phyloP scores from a whole-genome alignment of 2,113 vertebrate genomes.

The Hylia prasina region DNA sequence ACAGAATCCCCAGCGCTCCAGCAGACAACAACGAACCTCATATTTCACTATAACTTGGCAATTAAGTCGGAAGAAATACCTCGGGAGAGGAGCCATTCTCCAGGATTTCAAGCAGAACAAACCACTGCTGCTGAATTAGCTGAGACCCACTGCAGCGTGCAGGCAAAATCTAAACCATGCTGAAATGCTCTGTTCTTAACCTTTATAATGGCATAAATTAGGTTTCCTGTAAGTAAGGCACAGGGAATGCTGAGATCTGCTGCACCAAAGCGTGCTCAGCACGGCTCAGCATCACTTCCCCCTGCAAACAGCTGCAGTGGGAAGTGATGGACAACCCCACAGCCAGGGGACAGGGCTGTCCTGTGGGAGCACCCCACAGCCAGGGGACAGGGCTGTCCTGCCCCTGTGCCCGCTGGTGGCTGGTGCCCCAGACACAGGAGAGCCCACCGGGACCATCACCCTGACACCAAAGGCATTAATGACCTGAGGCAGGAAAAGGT shows the following conservation, averaged over 20 bases:
- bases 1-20: neutral
- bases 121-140: conserved; percentile 2
- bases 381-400: neutral
- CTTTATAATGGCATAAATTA: neutral
- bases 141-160: neutral
- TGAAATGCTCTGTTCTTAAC: neutral
- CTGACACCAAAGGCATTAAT: neutral
- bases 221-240: neutral
- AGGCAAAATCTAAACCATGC: neutral
- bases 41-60: conserved; percentile 62
- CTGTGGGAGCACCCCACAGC: neutral
- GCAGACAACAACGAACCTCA: conserved; percentile 51
- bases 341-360: neutral
- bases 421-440: accelerated
- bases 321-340: too few relatives aligned
- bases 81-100: neutral
- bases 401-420: accelerated
- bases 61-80: conserved; percentile 35
- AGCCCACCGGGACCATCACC: neutral
- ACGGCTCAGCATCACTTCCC: neutral
- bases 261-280: accelerated
- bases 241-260: neutral
- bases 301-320: neutral
- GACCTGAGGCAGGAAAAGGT: accelerated
- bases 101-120: conserved; percentile 38